A percentile compares a stretch with the other conserved stretches of the same genome.
Evolutionary conservation across 2,113 vertebrate species (phyloP).

Genomic region (Melanostigma gelatinosum): DNA sequence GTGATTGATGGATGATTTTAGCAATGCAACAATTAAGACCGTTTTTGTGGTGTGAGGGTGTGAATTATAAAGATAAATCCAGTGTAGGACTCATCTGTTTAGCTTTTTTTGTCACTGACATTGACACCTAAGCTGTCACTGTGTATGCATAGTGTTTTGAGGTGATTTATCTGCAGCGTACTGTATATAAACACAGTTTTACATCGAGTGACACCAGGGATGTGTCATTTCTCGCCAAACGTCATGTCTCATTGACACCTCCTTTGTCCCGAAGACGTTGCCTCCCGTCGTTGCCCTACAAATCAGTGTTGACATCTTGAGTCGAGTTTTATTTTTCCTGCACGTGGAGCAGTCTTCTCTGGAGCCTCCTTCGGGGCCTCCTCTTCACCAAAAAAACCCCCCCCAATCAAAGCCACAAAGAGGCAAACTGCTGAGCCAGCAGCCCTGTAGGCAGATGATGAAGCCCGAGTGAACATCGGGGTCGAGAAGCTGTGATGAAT

Average conservation of each 20-base stretch:
- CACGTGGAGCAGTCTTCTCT: constrained; percentile 4
- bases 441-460: constrained; percentile 28
- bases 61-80: constrained; percentile 14
- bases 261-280: constrained; percentile 17
- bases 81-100: neutral
- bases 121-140: constrained; percentile 12
- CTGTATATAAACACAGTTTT: constrained; percentile 17
- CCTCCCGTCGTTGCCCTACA: constrained; percentile 14
- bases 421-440: constrained; percentile 20
- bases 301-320: constrained; percentile 43
- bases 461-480: constrained; percentile 45
- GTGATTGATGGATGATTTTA: constrained; percentile 15
- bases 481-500: constrained; percentile 42
- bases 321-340: neutral
- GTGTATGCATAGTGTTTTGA: neutral
- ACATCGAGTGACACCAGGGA: constrained; percentile 11
- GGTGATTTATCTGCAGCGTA: constrained; percentile 14
- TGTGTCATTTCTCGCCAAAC: constrained; percentile 5
- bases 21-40: neutral
- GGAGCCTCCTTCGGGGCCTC: neutral
- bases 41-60: neutral
- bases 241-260: constrained; percentile 18
- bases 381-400: constrained; percentile 20
- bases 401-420: constrained; percentile 19
- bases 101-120: neutral